phyloP scores from a whole-genome alignment of 2,888 invertebrate genomes.

The Trissolcus brochymenae region DNA sequence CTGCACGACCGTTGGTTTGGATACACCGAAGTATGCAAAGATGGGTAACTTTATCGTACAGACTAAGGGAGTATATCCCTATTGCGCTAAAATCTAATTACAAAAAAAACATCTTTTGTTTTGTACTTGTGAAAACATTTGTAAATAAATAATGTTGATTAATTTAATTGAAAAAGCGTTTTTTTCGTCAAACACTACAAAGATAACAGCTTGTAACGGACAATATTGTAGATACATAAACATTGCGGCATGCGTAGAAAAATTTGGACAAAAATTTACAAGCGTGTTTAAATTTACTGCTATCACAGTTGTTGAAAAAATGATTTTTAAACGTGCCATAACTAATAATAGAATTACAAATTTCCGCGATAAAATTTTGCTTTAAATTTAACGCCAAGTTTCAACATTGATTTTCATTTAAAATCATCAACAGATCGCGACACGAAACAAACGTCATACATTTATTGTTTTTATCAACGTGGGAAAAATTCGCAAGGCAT shows the following conservation, averaged over 20 bases:
- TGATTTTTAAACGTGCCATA: too few relatives aligned
- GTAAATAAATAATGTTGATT: conserved; percentile 26
- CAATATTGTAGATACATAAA: conserved; percentile 10
- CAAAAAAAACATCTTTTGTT: conserved; percentile 31
- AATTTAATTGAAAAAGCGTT: conserved; percentile 1
- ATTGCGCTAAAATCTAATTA: conserved; percentile 62
- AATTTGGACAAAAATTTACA: conserved; percentile 1
- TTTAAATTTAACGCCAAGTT: conserved; percentile 10
- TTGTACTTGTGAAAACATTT: conserved; percentile 6
- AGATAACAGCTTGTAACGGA: not conserved
- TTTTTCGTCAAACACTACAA: not conserved
- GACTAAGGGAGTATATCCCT: conserved; percentile 66
- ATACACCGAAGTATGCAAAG: conserved; percentile 64
- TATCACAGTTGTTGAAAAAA: too few relatives aligned
- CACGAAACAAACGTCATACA: conserved; percentile 10
- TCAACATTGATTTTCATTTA: conserved; percentile 10
- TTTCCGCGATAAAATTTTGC: conserved; percentile 6
- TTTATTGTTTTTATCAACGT: conserved; percentile 63
- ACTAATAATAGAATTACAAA: conserved; percentile 1
- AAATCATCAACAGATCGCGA: conserved; percentile 20
- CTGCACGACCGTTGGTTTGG: conserved; percentile 67
- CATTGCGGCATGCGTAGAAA: not conserved
- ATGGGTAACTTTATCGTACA: conserved; percentile 66
- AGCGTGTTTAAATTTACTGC: too few relatives aligned
- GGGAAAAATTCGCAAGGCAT: conserved; percentile 68